These are phyloP conservation scores for Myocastor coypus DNA, from an alignment of 2,113 vertebrate species.

Conservation along the genomic window DNA sequence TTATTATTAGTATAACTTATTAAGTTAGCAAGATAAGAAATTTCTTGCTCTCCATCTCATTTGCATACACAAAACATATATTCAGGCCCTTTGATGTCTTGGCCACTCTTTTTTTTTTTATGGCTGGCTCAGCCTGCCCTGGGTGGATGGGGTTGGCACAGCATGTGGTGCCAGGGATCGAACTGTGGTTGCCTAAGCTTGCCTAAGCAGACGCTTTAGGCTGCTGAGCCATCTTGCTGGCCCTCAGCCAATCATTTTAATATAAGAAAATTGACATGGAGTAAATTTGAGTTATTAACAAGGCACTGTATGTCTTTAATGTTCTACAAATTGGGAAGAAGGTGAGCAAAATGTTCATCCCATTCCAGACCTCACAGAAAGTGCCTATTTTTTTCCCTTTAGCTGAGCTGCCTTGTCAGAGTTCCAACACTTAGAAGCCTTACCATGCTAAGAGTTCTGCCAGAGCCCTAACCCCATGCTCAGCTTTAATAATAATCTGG, in stretches of 20 bases:
- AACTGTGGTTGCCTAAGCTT: too few relatives aligned
- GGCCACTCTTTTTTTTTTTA: too few relatives aligned
- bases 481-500: conserved; percentile 18
- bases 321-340: background rate
- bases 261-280: conserved; percentile 45
- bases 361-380: background rate
- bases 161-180: too few relatives aligned
- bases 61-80: background rate
- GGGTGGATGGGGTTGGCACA: too few relatives aligned
- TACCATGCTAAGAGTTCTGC: background rate
- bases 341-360: background rate
- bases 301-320: background rate
- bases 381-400: background rate
- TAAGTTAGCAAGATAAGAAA: conserved; percentile 19
- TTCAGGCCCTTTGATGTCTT: conserved; percentile 9
- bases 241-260: conserved; percentile 35
- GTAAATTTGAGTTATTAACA: conserved; percentile 26
- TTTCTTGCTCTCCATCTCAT: conserved; percentile 37
- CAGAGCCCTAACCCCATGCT: background rate
- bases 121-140: too few relatives aligned
- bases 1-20: conserved; percentile 36
- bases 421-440: background rate
- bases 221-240: too few relatives aligned
- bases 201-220: too few relatives aligned
- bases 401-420: background rate